These are phyloP conservation scores for Pristis pectinata DNA, from an alignment of 2,797 vertebrate genomes.

Conservation along the genomic window DNA sequence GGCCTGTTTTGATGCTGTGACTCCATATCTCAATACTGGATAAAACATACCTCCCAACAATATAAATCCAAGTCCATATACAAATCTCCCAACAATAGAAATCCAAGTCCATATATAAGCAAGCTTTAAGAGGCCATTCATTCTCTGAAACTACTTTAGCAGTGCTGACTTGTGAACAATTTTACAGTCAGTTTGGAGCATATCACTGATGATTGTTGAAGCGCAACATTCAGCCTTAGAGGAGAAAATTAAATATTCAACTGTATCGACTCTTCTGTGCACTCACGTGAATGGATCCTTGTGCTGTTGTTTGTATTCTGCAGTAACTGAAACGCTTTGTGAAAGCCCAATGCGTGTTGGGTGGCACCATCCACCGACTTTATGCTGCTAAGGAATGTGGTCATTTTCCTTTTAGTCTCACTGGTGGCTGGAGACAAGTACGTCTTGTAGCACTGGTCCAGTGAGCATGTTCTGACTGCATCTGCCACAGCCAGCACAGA, in stretches of 20 bases:
- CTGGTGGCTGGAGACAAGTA: slow-evolving; percentile 94
- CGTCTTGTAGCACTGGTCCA: slow-evolving; percentile 94
- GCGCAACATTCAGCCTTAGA: not conserved
- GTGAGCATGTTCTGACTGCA: slow-evolving; percentile 76
- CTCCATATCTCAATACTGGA: not conserved
- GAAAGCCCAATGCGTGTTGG: slow-evolving; percentile 84
- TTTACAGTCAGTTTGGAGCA: not conserved
- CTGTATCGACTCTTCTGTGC: too few species aligned
- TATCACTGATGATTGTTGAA: not conserved
- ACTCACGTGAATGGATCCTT: slow-evolving; percentile 76
- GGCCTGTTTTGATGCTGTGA: too few species aligned
- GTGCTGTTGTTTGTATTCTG: slow-evolving; percentile 80
- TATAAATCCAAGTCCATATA: not conserved
- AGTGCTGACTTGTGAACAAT: not conserved
- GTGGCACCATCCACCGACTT: slow-evolving; percentile 83
- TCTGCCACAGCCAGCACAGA: slow-evolving; percentile 86
- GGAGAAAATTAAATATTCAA: not conserved
- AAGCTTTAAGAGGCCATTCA: not conserved
- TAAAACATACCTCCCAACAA: not conserved
- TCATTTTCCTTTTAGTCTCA: slow-evolving; percentile 96
- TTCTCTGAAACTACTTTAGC: not conserved
- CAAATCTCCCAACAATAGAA: not conserved
- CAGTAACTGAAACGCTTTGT: slow-evolving; percentile 91
- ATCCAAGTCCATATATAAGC: not conserved
- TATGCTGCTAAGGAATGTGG: slow-evolving; percentile 79